Evolutionary conservation across 2,888 invertebrate genomes (phyloP).

Genomic region (Congeria kusceri): DNA sequence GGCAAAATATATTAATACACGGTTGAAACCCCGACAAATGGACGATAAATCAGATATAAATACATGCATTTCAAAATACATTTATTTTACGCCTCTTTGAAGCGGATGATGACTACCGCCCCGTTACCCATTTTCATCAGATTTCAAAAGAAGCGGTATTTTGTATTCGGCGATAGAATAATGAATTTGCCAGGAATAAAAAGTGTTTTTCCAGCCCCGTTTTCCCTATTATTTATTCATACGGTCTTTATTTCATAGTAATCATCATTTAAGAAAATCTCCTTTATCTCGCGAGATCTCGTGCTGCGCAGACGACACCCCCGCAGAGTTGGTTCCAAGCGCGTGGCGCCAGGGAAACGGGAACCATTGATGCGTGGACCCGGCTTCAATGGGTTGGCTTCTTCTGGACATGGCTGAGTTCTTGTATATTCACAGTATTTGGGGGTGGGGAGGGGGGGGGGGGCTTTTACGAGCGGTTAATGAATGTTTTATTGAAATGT

Average conservation of each 20-base stretch:
- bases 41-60: neutral
- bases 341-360: slow-evolving; percentile 56
- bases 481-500: slow-evolving; percentile 54
- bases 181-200: slow-evolving; percentile 56
- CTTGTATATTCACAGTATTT: slow-evolving; percentile 59
- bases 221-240: slow-evolving; percentile 35
- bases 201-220: slow-evolving; percentile 28
- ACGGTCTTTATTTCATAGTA: slow-evolving; percentile 44
- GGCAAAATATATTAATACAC: too few relatives aligned
- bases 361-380: slow-evolving; percentile 40
- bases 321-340: slow-evolving; percentile 53
- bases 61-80: neutral
- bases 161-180: slow-evolving; percentile 28
- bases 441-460: slow-evolving; percentile 31
- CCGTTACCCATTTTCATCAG: slow-evolving; percentile 35
- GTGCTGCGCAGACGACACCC: slow-evolving; percentile 59
- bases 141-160: slow-evolving; percentile 46
- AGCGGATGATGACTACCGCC: slow-evolving; percentile 37
- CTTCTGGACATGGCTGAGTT: slow-evolving; percentile 55
- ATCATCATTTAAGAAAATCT: slow-evolving; percentile 44
- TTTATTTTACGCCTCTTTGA: slow-evolving; percentile 27
- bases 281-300: slow-evolving; percentile 40
- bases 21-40: too few relatives aligned
- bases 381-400: slow-evolving; percentile 50
- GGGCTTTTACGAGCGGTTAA: slow-evolving; percentile 47